Conservation (phyloP, 2,797 vertebrate species). For the Semaprochilodus insignis region DNA sequence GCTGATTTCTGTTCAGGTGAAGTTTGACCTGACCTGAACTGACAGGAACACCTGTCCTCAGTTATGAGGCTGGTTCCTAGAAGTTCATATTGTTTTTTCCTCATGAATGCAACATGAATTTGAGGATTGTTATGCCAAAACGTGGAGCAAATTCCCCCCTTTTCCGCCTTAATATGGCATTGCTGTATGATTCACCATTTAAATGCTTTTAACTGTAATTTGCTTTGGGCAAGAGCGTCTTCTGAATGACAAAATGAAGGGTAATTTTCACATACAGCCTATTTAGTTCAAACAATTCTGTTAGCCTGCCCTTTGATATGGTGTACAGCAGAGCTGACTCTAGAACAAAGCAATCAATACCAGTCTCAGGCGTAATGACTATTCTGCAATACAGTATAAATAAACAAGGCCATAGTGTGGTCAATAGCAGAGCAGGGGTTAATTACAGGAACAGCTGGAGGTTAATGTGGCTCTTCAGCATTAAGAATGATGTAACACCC, state of each 20-base stretch:
- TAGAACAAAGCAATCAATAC: slow-evolving; percentile 42
- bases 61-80: neutral
- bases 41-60: neutral
- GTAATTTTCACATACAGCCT: slow-evolving; percentile 38
- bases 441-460: slow-evolving; percentile 25
- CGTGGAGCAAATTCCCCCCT: neutral
- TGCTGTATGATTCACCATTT: neutral
- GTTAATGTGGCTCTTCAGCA: slow-evolving; percentile 24
- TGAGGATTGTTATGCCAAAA: neutral
- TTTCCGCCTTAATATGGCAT: neutral
- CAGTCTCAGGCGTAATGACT: slow-evolving; percentile 37
- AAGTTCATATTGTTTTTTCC: neutral
- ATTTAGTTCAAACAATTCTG: slow-evolving; percentile 32
- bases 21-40: neutral
- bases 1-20: neutral
- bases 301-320: slow-evolving; percentile 37
- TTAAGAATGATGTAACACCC: slow-evolving; percentile 1
- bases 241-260: slow-evolving; percentile 17
- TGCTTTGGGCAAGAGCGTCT: slow-evolving; percentile 1
- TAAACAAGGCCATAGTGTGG: slow-evolving; percentile 36
- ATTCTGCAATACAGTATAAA: slow-evolving; percentile 37
- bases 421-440: slow-evolving; percentile 8
- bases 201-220: slow-evolving; percentile 4
- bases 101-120: neutral
- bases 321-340: slow-evolving; percentile 29